Conservation (phyloP, 1,140 invertebrate species). For the Drosophila equinoxialis region DNA sequence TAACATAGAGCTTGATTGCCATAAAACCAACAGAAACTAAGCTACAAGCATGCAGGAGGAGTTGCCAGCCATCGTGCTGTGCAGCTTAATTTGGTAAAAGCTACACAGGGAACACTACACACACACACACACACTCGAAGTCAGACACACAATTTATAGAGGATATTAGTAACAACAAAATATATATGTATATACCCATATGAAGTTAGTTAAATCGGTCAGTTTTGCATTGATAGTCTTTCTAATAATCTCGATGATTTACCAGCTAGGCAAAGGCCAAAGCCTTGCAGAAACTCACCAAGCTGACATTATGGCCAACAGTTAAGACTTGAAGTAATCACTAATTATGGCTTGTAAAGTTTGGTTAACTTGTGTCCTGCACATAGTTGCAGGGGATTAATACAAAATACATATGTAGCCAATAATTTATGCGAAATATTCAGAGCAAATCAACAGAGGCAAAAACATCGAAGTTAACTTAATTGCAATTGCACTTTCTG, state of each 20-base stretch:
- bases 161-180: slow-evolving; percentile 8
- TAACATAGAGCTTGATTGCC: slow-evolving; percentile 25
- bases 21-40: slow-evolving; percentile 23
- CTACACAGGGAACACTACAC: slow-evolving; percentile 3
- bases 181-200: slow-evolving; percentile 39
- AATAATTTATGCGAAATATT: neutral
- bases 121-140: slow-evolving; percentile 17
- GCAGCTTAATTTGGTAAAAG: slow-evolving; percentile 27
- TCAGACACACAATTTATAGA: slow-evolving; percentile 15
- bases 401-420: neutral
- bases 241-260: slow-evolving; percentile 7
- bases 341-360: slow-evolving; percentile 11
- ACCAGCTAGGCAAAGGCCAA: neutral
- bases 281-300: too few species aligned
- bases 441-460: neutral
- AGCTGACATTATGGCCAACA: neutral
- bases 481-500: too few species aligned
- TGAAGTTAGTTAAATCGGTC: slow-evolving; percentile 5
- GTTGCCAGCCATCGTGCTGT: neutral
- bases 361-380: neutral
- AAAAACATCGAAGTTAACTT: too few species aligned
- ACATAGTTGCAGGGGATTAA: neutral
- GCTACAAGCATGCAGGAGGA: slow-evolving; percentile 4
- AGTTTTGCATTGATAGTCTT: slow-evolving; percentile 6
- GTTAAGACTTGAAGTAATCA: neutral